A percentile compares a stretch with the other conserved stretches of the same genome.
Evolutionary conservation across 23 tunicate species (phyloP).

Genomic region (Trididemnum nubilum): DNA sequence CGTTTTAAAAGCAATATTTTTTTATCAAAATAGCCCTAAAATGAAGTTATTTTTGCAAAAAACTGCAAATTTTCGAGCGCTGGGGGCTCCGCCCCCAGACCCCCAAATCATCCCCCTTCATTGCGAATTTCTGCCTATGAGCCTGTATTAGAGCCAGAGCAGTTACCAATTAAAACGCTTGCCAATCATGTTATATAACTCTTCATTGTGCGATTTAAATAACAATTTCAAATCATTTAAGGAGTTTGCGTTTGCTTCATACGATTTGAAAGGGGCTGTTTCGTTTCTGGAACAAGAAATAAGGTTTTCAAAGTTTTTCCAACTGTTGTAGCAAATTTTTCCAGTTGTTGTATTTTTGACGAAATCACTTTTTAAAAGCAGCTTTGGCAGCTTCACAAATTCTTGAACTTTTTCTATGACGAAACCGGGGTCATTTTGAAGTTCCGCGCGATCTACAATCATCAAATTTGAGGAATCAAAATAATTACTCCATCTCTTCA

Average conservation of each 20-base stretch:
- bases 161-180: constrained; percentile 11
- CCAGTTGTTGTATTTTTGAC: constrained; percentile 4
- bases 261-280: not conserved
- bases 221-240: constrained; percentile 15
- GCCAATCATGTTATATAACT: constrained; percentile 28
- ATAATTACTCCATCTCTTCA: constrained; percentile 19
- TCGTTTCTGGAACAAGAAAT: not conserved
- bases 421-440: constrained; percentile 27
- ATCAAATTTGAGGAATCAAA: not conserved
- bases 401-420: constrained; percentile 49
- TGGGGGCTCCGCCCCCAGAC: too few species aligned
- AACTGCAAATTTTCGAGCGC: too few species aligned
- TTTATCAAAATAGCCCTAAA: too few species aligned
- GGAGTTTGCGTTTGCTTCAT: not conserved
- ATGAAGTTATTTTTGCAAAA: too few species aligned
- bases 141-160: too few species aligned
- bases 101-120: too few species aligned
- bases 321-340: constrained; percentile 12
- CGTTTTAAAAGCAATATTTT: too few species aligned
- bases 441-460: constrained; percentile 7
- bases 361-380: constrained; percentile 30
- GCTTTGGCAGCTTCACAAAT: constrained; percentile 28
- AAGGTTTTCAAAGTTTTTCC: not conserved
- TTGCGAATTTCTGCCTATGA: too few species aligned
- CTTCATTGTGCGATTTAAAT: constrained; percentile 34